Conservation (phyloP, 92 coral and sea anemone genomes). For the Pocillopora meandrina region DNA sequence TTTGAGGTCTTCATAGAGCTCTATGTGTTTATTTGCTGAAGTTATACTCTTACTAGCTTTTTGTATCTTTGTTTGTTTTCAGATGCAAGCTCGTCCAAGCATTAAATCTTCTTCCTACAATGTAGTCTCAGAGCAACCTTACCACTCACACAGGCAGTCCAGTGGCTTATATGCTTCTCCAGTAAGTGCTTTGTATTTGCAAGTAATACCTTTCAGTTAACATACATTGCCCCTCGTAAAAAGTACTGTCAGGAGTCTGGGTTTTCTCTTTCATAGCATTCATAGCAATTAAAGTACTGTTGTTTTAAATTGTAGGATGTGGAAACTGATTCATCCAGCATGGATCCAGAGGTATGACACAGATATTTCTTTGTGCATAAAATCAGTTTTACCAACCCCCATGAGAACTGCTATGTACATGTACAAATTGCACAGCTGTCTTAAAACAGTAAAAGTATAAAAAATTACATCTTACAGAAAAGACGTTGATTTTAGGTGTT, state of each 20-base stretch:
- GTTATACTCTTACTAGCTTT: not conserved
- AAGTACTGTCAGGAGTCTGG: not conserved
- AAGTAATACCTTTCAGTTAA: too few relatives aligned
- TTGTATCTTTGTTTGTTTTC: not conserved
- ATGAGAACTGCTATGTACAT: too few relatives aligned
- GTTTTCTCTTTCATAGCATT: not conserved
- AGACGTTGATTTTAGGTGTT: too few relatives aligned
- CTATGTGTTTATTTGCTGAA: not conserved
- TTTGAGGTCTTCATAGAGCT: not conserved
- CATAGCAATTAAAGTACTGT: not conserved
- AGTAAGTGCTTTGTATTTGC: conserved; percentile 35
- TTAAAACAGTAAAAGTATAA: too few relatives aligned
- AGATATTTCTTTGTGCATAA: too few relatives aligned
- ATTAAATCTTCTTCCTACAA: conserved; percentile 32
- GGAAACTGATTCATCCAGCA: conserved; percentile 57
- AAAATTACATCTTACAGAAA: too few relatives aligned
- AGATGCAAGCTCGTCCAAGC: conserved; percentile 34
- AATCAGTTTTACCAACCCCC: too few relatives aligned
- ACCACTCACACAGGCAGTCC: conserved; percentile 37
- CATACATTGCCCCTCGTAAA: too few relatives aligned
- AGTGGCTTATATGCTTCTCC: conserved; percentile 58
- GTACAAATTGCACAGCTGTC: too few relatives aligned
- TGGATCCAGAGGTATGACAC: conserved; percentile 79
- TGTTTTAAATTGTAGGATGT: conserved; percentile 36
- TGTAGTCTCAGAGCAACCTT: conserved; percentile 33